phyloP scores from a whole-genome alignment of 1,140 invertebrate genomes.

The Lucilia sericata region DNA sequence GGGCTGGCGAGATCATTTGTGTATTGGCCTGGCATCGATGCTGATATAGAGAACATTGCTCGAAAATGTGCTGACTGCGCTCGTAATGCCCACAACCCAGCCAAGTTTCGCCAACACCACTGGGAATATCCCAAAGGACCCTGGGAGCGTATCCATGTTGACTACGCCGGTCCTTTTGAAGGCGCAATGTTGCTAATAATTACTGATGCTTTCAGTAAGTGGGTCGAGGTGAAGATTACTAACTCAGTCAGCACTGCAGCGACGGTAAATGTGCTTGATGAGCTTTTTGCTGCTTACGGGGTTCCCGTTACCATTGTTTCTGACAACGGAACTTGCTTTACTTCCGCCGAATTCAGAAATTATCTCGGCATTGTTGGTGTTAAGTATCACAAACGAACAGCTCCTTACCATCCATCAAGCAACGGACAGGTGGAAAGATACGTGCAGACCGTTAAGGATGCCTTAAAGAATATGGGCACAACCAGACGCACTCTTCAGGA shows the following conservation, averaged over 20 bases:
- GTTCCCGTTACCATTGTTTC: background rate
- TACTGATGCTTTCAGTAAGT: slow-evolving; percentile 38
- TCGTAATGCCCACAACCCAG: background rate
- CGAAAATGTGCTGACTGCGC: slow-evolving; percentile 63
- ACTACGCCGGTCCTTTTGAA: background rate
- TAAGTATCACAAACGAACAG: background rate
- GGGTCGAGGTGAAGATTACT: slow-evolving; percentile 23
- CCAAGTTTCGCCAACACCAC: background rate
- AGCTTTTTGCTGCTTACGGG: background rate
- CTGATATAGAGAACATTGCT: background rate
- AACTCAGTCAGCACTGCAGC: background rate
- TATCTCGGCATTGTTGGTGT: background rate
- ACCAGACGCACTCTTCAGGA: background rate
- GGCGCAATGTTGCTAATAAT: background rate
- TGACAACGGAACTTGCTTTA: background rate
- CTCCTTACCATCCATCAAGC: background rate
- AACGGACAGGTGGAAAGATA: background rate
- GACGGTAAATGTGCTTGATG: background rate
- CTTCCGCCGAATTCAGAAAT: background rate
- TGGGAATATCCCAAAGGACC: background rate
- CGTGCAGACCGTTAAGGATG: no score
- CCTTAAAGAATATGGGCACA: background rate
- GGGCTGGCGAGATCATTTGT: slow-evolving; percentile 63
- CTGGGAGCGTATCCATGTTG: background rate
- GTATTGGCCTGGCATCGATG: background rate